phyloP scores from a whole-genome alignment of 2,797 vertebrate genomes.

The Pteropus rufus region DNA sequence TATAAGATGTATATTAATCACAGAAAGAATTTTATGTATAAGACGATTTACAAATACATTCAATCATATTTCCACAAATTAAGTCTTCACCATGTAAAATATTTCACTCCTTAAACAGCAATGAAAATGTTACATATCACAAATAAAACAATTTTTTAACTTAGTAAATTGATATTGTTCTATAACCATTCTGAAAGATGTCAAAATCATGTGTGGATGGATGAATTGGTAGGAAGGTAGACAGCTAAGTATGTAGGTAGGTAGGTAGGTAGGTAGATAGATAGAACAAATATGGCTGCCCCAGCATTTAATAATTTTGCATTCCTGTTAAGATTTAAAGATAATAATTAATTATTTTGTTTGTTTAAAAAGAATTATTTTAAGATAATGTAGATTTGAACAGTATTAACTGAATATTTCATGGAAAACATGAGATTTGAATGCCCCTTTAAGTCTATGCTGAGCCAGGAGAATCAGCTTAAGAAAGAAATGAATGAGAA shows the following conservation, averaged over 20 bases:
- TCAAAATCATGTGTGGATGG: not conserved
- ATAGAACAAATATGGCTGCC: not conserved
- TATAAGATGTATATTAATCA: not conserved
- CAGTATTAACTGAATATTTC: not conserved
- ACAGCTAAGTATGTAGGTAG: no score
- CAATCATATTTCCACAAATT: not conserved
- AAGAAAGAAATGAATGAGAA: not conserved
- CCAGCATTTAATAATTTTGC: not conserved
- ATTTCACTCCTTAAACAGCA: not conserved
- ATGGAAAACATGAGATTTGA: not conserved
- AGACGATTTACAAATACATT: not conserved
- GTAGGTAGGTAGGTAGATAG: no score
- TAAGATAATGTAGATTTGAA: not conserved
- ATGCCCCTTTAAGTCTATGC: not conserved
- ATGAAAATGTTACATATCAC: not conserved
- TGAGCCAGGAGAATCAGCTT: not conserved
- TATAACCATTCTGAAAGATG: not conserved
- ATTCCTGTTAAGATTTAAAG: not conserved
- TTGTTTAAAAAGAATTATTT: not conserved
- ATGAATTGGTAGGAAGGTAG: not conserved
- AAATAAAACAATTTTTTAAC: not conserved
- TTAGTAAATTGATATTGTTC: not conserved
- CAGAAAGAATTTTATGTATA: not conserved
- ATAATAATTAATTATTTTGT: not conserved
- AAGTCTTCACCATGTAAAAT: not conserved